Base-by-base conservation (phyloP, 2,888 invertebrate genomes). In the Aspidiotus destructor region DNA sequence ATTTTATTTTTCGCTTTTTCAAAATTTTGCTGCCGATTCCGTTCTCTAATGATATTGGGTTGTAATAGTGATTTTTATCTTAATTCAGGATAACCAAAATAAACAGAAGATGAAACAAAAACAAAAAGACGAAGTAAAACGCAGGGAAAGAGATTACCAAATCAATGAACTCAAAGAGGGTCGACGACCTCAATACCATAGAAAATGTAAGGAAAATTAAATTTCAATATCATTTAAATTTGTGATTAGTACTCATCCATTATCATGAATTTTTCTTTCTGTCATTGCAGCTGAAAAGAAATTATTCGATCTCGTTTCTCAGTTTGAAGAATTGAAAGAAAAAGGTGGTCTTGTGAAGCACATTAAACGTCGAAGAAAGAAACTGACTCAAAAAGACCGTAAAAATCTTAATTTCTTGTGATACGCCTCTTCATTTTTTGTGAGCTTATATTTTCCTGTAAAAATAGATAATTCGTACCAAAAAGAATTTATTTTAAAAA, bases 351-450 rank as follows among this genome's bases (percentile, higher is more conserved):
- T 58, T 2, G 13, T 28, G 58, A 58, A 58, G 40, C 58, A 58
- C 40, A 58, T 58, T 10, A 58, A 58, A 58, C 58, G 58, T 58
- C 58, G 58, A 17, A 17, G 58, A 28, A 58, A 58, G 58, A 58
- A 58, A 40, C 16, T 11, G 10, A 16, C 28, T 8, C 16, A 28
- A 8, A 58, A 58, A 28, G 58, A 58, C 40, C 16, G 28, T 10
- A 17, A 28, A 40, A 58, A 58, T 28, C 40, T 58, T 9, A 28
- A 15, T 55, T 55, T 16, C 16, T 16, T 55, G n/a, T 52, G 52
- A 52, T 52, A 52, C 5, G 52, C 5, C 5, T 5, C 52, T 52
- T 13, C 15, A 15, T 52, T 52, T 52, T 5, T 52, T 52, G 3
- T 52, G 5, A 28, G 5, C 28, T 28, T 1, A 28, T 28, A 28